A percentile compares a stretch with the other conserved stretches of the same genome.
Conservation (phyloP, 1,140 invertebrate species). For the Teleopsis dalmanni region DNA sequence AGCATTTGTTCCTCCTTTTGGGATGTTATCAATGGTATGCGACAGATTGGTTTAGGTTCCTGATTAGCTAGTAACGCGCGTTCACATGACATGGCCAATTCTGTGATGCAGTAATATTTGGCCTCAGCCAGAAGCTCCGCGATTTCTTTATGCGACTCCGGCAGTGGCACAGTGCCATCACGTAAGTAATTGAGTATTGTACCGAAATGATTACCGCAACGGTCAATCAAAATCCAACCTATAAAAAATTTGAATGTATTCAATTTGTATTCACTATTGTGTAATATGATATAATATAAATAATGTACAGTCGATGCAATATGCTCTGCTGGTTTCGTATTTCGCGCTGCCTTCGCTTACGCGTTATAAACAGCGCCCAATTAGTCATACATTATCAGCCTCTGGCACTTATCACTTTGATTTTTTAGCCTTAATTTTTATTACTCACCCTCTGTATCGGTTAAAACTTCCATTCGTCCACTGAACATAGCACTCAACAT, state of each 20-base stretch:
- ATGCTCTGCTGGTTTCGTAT: no score
- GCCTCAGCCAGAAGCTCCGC: slow-evolving; percentile 86
- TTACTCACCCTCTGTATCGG: slow-evolving; percentile 85
- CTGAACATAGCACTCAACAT: slow-evolving; percentile 99
- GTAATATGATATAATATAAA: no score
- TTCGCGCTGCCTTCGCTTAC: no score
- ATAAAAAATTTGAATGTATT: no score
- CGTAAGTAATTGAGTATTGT: slow-evolving; percentile 91
- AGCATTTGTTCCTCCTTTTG: slow-evolving; percentile 86
- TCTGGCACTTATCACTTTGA: neutral
- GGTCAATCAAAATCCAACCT: slow-evolving; percentile 98
- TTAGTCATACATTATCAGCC: no score
- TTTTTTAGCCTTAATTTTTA: neutral
- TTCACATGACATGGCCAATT: slow-evolving; percentile 79
- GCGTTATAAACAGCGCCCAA: no score
- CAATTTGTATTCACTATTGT: no score
- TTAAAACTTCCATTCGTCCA: slow-evolving; percentile 93
- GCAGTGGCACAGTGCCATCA: slow-evolving; percentile 86
- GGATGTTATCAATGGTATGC: slow-evolving; percentile 92
- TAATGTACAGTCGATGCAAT: no score
- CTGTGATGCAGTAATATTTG: slow-evolving; percentile 92
- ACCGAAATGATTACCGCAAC: slow-evolving; percentile 97
- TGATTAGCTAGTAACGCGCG: slow-evolving; percentile 74
- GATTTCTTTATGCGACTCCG: slow-evolving; percentile 81
- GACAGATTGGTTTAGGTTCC: slow-evolving; percentile 79